A percentile compares a stretch with the other conserved stretches of the same genome.
phyloP scores from a whole-genome alignment of 2,888 invertebrate species.

The Drosophila birchii region DNA sequence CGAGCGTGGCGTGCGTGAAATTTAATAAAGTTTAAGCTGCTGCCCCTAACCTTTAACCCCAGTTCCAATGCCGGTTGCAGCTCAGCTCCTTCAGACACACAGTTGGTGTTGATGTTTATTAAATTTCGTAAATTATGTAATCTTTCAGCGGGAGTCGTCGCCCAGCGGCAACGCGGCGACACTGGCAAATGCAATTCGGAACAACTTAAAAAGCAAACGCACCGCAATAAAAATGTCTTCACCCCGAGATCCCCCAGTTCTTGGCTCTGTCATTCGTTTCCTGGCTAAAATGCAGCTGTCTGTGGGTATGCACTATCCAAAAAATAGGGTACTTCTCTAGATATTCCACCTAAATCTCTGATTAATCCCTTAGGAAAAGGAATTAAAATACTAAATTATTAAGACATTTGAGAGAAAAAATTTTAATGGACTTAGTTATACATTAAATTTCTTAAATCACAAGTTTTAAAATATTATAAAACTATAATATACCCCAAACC shows the following conservation, averaged over 20 bases:
- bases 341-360: too few relatives aligned
- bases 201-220: conserved; percentile 81
- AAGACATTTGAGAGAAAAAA: too few relatives aligned
- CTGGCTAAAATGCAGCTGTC: conserved; percentile 50
- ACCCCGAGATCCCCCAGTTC: conserved; percentile 17
- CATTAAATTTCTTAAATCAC: too few relatives aligned
- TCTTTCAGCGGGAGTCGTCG: conserved; percentile 64
- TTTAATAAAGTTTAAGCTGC: conserved; percentile 77
- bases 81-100: conserved; percentile 31
- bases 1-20: conserved; percentile 74
- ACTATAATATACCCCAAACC: neutral
- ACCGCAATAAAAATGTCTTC: conserved; percentile 80
- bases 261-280: conserved; percentile 62
- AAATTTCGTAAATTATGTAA: conserved; percentile 80
- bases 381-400: too few relatives aligned
- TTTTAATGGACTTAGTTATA: too few relatives aligned
- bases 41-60: conserved; percentile 28
- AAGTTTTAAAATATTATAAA: neutral
- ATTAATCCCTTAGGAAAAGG: too few relatives aligned
- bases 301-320: conserved; percentile 17
- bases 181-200: conserved; percentile 80
- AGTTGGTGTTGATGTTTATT: conserved; percentile 78
- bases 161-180: conserved; percentile 51
- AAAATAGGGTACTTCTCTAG: neutral
- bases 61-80: conserved; percentile 3